Conservation (phyloP, 1,140 invertebrate species). For the Agrypnia vestita region DNA sequence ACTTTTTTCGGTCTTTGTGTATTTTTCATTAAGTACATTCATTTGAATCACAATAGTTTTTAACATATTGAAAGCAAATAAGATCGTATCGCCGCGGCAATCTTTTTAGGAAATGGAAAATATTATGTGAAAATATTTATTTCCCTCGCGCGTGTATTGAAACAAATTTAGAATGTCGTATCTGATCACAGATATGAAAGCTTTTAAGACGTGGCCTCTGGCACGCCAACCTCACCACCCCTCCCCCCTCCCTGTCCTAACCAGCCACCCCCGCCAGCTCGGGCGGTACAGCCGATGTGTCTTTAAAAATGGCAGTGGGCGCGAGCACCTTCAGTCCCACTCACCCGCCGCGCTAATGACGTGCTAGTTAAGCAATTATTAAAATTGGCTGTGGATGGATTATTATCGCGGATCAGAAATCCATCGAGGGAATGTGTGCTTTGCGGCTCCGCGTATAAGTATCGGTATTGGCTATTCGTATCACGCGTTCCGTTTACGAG, state of each 20-base stretch:
- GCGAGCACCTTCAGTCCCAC: not conserved
- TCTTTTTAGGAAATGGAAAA: slow-evolving; percentile 39
- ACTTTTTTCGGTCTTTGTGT: too few relatives aligned
- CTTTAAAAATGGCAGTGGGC: slow-evolving; percentile 1
- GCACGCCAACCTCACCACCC: slow-evolving; percentile 14
- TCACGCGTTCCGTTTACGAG: slow-evolving; percentile 17
- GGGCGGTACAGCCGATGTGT: not conserved
- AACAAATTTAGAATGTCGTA: slow-evolving; percentile 40
- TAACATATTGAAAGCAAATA: not conserved
- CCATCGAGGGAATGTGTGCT: slow-evolving; percentile 19
- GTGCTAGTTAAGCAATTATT: slow-evolving; percentile 60
- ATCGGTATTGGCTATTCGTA: not conserved
- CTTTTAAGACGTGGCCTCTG: slow-evolving; percentile 18
- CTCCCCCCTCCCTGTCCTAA: not conserved
- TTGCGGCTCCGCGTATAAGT: not conserved
- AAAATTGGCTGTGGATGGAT: slow-evolving; percentile 52
- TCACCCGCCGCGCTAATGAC: slow-evolving; percentile 48
- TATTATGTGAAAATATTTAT: slow-evolving; percentile 23
- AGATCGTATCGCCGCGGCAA: not conserved
- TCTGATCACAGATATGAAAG: slow-evolving; percentile 40
- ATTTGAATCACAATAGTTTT: too few relatives aligned
- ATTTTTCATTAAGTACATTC: too few relatives aligned
- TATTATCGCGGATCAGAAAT: slow-evolving; percentile 43
- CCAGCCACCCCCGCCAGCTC: not conserved
- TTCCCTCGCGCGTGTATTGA: slow-evolving; percentile 30